Evolutionary conservation across 2,888 invertebrate genomes (phyloP), one percentile per base, ranked within the genome.

Genomic region (Cotesia congregata): DNA sequence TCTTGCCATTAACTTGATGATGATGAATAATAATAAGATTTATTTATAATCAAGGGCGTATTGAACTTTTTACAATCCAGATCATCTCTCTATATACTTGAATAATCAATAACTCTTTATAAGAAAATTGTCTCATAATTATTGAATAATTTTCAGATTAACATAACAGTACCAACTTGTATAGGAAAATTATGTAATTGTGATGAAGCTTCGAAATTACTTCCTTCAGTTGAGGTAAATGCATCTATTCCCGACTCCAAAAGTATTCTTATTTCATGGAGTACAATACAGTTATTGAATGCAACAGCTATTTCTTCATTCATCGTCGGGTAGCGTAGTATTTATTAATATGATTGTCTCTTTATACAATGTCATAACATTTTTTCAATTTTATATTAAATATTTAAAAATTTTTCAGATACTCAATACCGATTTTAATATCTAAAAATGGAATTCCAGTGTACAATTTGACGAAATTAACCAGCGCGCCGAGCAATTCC

Each of bases 141-240:
- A 30, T 30, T 30, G 30, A 30, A 61, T 62, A 41, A 72, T 68
- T 73, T 80, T n/a, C 69, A 88, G 88, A 68, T 85, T 7, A 72
- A 83, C n/a, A 83, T 86, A 50, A 86, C 78, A 40, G 84, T 88
- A 40, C 88, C 88, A 6, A 80, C 85, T 75, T 88, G 88, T 76
- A 81, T 88, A 41, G 84, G 82, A 1, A 67, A 61, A n/a, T 82
- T 79, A 65, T 88, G 88, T 68, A 82, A 68, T 70, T 88, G 88
- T 41, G 61, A 69, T 3, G 76, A 84, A 74, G 77, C 78, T 9
- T 75, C 78, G 15, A 71, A 77, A 41, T 79, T 15, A 1, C 78
- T 87, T 67, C 84, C 86, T 9, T 65, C 79, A 40, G 85, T 85
- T 41, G 75, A 78, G 77, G 83, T 88, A 2, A 72, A 82, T n/a